phyloP scores from a whole-genome alignment of 2,113 vertebrate genomes.

The Mesitornis unicolor region DNA sequence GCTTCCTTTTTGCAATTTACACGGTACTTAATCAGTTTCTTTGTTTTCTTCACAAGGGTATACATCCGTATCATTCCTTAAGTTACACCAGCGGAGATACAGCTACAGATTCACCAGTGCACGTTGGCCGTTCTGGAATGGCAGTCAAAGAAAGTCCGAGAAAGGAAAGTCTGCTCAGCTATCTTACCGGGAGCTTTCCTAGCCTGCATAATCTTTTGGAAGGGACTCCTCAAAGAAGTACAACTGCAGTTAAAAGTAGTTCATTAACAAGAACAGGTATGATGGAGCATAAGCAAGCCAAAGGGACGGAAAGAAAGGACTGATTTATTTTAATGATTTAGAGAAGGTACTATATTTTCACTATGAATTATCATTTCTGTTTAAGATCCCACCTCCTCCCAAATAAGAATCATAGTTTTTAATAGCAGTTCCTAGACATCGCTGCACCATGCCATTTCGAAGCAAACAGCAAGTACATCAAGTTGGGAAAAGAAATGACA shows the following conservation, averaged over 20 bases:
- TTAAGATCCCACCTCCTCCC: background rate
- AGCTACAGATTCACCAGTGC: constrained; percentile 93
- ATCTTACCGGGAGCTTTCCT: constrained; percentile 94
- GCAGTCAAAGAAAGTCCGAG: constrained; percentile 90
- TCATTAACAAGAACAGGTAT: constrained; percentile 93
- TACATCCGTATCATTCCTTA: constrained; percentile 95
- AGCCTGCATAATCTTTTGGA: constrained; percentile 96
- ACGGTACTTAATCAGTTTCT: background rate
- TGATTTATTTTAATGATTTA: background rate
- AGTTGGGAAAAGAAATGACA: background rate
- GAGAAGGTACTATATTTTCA: background rate
- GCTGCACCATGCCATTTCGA: background rate
- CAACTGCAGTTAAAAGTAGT: constrained; percentile 82
- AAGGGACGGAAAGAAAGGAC: background rate
- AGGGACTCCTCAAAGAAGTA: constrained; percentile 88
- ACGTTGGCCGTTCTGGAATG: constrained; percentile 80
- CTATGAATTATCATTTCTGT: background rate
- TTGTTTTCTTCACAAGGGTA: constrained; percentile 76
- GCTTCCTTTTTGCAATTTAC: background rate
- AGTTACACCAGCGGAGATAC: constrained; percentile 98
- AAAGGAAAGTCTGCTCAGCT: constrained; percentile 95
- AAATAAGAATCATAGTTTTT: background rate
- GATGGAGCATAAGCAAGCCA: background rate
- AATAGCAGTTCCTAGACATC: background rate
- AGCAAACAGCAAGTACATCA: background rate